Evolutionary conservation across 1,140 invertebrate genomes (phyloP).

Genomic region (Parapsyche elsis): DNA sequence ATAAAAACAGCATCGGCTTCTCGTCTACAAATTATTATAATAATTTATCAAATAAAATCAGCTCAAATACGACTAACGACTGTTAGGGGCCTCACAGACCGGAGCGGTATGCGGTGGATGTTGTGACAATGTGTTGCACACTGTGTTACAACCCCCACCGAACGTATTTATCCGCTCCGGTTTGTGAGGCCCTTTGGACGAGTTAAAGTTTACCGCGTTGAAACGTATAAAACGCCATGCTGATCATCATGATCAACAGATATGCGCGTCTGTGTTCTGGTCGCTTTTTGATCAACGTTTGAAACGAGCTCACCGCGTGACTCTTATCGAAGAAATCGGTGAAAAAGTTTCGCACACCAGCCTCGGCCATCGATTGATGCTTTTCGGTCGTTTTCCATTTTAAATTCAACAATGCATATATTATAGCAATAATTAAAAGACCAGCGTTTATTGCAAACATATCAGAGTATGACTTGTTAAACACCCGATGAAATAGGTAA

Average conservation of each 20-base stretch:
- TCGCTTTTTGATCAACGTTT: constrained; percentile 70
- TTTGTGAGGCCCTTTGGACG: no score
- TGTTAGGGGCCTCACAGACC: no score
- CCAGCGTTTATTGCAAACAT: constrained; percentile 78
- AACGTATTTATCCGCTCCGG: no score
- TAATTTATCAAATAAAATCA: no score
- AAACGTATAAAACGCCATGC: constrained; percentile 81
- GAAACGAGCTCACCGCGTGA: constrained; percentile 72
- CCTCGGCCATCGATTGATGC: constrained; percentile 70
- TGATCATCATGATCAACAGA: constrained; percentile 73
- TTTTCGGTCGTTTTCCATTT: constrained; percentile 74
- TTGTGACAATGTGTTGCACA: no score
- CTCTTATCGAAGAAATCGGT: constrained; percentile 77
- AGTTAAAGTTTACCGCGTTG: constrained; percentile 69
- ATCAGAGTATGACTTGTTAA: constrained; percentile 71
- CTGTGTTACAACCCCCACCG: no score
- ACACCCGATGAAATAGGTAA: constrained; percentile 58
- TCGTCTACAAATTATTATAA: constrained; percentile 79
- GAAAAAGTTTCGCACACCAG: constrained; percentile 70
- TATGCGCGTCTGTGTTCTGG: constrained; percentile 68
- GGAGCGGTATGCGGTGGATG: no score
- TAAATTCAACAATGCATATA: constrained; percentile 71
- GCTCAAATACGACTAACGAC: no score
- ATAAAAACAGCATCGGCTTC: constrained; percentile 74
- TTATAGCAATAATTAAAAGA: constrained; percentile 70